Conservation (phyloP, 2,113 vertebrate species). For the Zapus hudsonius region DNA sequence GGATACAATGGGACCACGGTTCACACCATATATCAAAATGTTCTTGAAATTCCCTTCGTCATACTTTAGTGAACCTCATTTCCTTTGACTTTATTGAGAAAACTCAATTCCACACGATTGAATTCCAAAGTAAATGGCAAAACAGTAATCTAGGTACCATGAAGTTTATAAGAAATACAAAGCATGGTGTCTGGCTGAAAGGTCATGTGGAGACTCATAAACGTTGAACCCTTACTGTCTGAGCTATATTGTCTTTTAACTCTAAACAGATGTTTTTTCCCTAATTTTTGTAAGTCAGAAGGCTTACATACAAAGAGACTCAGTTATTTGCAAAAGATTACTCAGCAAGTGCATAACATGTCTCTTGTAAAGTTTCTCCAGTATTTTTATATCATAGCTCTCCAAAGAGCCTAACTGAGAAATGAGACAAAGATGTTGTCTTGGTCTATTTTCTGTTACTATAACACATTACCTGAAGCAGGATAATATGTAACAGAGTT, state of each 20-base stretch:
- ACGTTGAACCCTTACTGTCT: not conserved
- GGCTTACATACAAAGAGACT: not conserved
- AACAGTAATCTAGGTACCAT: not conserved
- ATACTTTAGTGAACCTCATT: not conserved
- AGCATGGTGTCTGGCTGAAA: not conserved
- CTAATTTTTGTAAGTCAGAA: conserved; percentile 14
- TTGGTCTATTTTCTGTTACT: not conserved
- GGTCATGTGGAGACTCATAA: not conserved
- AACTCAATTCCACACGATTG: conserved; percentile 41
- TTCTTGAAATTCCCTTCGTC: not conserved
- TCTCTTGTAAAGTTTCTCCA: not conserved
- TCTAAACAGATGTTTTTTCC: not conserved
- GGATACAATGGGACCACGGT: not conserved
- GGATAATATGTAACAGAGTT: rapidly evolving
- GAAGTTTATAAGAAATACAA: not conserved
- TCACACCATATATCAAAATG: not conserved
- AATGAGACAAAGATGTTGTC: not conserved
- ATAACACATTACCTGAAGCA: not conserved
- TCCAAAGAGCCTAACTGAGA: not conserved
- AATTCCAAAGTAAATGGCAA: conserved; percentile 41
- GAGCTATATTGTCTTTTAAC: not conserved
- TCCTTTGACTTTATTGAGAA: conserved; percentile 45
- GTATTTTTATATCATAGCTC: not conserved
- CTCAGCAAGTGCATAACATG: not conserved
- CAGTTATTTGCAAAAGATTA: not conserved